phyloP scores from a whole-genome alignment of 2,888 invertebrate genomes.

The Shargacucullia verbasci region DNA sequence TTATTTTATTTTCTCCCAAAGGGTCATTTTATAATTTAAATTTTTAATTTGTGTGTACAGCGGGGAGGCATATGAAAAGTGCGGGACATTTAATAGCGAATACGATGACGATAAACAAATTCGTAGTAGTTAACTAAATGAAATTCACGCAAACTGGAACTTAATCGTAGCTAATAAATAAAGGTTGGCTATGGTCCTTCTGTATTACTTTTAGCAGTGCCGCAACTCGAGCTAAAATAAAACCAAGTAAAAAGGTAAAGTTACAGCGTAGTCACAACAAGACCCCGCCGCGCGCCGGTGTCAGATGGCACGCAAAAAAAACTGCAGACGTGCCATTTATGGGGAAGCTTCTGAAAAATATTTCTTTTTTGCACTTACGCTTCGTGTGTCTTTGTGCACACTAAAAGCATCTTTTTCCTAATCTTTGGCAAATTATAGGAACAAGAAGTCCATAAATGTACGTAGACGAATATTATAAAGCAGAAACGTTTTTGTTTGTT shows the following conservation, averaged over 20 bases:
- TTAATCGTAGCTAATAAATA: background rate
- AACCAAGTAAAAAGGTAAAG: background rate
- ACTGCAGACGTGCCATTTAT: constrained; percentile 2
- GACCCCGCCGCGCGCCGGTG: background rate
- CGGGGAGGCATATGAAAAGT: no score
- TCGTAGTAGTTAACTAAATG: background rate
- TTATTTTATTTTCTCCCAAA: no score
- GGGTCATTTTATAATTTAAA: no score
- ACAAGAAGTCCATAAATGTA: background rate
- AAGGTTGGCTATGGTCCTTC: background rate
- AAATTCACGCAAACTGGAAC: background rate
- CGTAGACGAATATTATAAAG: no score
- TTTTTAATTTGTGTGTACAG: no score
- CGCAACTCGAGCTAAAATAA: background rate
- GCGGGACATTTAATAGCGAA: no score
- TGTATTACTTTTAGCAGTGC: background rate
- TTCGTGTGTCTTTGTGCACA: constrained; percentile 8
- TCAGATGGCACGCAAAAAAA: background rate
- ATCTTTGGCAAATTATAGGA: constrained; percentile 15
- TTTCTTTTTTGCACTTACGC: constrained; percentile 16
- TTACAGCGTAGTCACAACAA: background rate
- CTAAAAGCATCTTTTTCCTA: constrained; percentile 19
- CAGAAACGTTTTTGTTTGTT: no score
- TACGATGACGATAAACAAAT: no score
- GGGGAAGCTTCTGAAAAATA: constrained; percentile 6